These are phyloP conservation scores for Lutraria lutraria DNA, from an alignment of 2,888 invertebrate genomes.

Conservation along the genomic window DNA sequence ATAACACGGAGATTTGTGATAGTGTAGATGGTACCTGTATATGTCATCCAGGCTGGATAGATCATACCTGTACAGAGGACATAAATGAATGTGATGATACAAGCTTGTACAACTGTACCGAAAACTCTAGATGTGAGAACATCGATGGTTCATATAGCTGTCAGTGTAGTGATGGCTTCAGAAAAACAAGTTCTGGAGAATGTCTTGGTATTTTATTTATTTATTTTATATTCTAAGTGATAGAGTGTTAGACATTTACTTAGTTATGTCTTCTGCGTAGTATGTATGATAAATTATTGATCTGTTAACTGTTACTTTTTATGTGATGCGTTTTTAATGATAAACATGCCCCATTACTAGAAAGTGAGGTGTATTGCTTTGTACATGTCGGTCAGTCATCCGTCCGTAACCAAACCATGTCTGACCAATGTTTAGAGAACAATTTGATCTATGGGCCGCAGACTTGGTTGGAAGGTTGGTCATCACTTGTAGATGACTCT, in stretches of 20 bases:
- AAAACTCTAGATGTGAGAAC: conserved; percentile 37
- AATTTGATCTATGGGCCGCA: too few relatives aligned
- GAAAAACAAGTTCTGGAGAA: conserved; percentile 16
- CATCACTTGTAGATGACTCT: too few relatives aligned
- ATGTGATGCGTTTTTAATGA: not conserved
- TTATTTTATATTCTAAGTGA: not conserved
- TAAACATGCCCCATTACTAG: too few relatives aligned
- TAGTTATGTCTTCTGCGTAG: not conserved
- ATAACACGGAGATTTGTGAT: conserved; percentile 23
- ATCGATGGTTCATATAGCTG: conserved; percentile 47
- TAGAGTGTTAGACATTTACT: not conserved
- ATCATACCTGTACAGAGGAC: conserved; percentile 16
- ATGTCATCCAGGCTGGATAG: conserved; percentile 27
- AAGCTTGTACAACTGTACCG: conserved; percentile 36
- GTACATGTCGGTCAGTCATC: too few relatives aligned
- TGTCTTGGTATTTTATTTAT: conserved; percentile 11
- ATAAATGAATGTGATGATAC: conserved; percentile 35
- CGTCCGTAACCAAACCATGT: too few relatives aligned
- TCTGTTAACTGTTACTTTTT: not conserved
- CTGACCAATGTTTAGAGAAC: too few relatives aligned
- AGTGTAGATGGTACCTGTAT: conserved; percentile 23
- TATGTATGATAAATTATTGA: not conserved
- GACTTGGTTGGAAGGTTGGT: too few relatives aligned
- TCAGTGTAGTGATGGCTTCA: conserved; percentile 44
- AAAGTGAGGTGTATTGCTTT: too few relatives aligned